Evolutionary conservation across 2,797 vertebrate genomes (phyloP).

Genomic region (Distichodus sexfasciatus): DNA sequence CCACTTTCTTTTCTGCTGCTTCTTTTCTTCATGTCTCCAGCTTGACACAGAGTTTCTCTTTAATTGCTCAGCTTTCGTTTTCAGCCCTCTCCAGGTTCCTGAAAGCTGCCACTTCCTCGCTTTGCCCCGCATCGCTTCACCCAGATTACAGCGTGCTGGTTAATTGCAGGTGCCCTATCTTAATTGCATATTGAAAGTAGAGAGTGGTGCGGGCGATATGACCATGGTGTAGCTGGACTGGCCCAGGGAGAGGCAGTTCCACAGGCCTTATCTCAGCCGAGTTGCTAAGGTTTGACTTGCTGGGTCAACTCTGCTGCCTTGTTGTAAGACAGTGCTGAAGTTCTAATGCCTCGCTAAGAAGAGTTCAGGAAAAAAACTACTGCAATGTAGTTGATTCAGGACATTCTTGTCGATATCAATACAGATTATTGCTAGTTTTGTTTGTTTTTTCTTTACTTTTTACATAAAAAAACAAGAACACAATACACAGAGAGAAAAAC

Average conservation of each 20-base stretch:
- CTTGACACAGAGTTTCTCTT: too few species aligned
- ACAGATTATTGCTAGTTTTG: too few species aligned
- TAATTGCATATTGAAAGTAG: slow-evolving; percentile 28
- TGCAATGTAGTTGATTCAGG: too few species aligned
- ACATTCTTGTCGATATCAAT: too few species aligned
- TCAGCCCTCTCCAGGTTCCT: not conserved
- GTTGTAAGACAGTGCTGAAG: too few species aligned
- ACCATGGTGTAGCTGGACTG: not conserved
- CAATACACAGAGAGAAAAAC: too few species aligned
- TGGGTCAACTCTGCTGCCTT: not conserved
- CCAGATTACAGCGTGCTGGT: slow-evolving; percentile 6
- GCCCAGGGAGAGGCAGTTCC: not conserved
- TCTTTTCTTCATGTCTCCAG: too few species aligned
- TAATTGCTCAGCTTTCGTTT: too few species aligned
- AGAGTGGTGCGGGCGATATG: not conserved
- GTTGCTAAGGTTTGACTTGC: not conserved
- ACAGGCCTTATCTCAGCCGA: not conserved
- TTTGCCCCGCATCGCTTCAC: not conserved
- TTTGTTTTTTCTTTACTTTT: too few species aligned
- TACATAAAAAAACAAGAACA: too few species aligned
- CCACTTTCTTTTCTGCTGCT: not conserved
- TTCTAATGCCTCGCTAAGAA: too few species aligned
- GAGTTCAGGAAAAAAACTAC: too few species aligned
- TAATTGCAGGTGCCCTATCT: slow-evolving; percentile 33
- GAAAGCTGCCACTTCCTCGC: not conserved